phyloP scores from a whole-genome alignment of 2,888 invertebrate genomes.

The Cephus spinipes region DNA sequence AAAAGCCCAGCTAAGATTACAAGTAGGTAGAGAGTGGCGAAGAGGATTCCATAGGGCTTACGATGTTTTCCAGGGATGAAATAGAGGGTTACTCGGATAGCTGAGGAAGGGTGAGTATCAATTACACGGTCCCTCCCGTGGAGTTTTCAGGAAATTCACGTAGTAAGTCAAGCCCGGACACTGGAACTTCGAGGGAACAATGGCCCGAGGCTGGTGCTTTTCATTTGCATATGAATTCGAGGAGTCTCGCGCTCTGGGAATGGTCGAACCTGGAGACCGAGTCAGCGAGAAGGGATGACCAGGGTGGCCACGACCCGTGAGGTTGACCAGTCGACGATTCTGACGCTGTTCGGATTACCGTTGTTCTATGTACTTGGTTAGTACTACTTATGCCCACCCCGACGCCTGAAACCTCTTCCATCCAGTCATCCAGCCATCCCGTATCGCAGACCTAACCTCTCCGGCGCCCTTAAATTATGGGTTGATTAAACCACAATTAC shows the following conservation, averaged over 20 bases:
- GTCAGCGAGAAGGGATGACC: slow-evolving; percentile 9
- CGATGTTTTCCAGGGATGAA: not conserved
- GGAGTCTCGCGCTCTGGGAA: slow-evolving; percentile 29
- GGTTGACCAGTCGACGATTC: slow-evolving; percentile 38
- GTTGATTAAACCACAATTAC: slow-evolving; percentile 48
- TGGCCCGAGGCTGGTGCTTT: slow-evolving; percentile 56
- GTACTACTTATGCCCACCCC: not conserved
- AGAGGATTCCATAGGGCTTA: not conserved
- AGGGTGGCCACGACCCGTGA: not conserved
- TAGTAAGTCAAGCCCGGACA: slow-evolving; percentile 63
- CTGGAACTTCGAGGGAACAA: slow-evolving; percentile 57
- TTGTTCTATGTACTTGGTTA: slow-evolving; percentile 2
- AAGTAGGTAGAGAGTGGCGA: not conserved
- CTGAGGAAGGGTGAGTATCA: slow-evolving; percentile 52
- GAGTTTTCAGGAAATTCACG: slow-evolving; percentile 65
- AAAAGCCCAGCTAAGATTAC: not conserved
- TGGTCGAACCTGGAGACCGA: slow-evolving; percentile 16
- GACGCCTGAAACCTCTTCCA: not conserved
- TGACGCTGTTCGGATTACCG: slow-evolving; percentile 45
- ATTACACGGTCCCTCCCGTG: slow-evolving; percentile 55
- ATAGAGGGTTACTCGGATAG: not conserved
- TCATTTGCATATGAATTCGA: slow-evolving; percentile 66
- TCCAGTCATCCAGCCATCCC: slow-evolving; percentile 2
- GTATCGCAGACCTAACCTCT: slow-evolving; percentile 6
- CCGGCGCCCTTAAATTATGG: slow-evolving; percentile 38